These are phyloP conservation scores for Platyscapa corneri DNA, from an alignment of 1,140 invertebrate genomes.

Conservation along the genomic window DNA sequence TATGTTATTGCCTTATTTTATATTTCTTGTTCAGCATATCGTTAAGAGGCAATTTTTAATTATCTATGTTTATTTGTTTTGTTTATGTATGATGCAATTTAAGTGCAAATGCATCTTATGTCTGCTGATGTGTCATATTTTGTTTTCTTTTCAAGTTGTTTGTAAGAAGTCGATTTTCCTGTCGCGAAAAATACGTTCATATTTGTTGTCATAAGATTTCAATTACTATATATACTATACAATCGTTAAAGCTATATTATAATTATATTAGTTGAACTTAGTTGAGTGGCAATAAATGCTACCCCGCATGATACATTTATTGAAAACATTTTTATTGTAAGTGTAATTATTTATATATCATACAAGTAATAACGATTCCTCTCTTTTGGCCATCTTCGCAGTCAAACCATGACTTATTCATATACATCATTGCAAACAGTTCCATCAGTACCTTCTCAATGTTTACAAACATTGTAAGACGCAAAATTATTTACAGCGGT, in stretches of 20 bases:
- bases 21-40: neutral
- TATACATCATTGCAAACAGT: slow-evolving; percentile 23
- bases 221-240: slow-evolving; percentile 38
- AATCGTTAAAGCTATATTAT: slow-evolving; percentile 32
- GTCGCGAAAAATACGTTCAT: slow-evolving; percentile 37
- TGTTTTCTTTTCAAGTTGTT: slow-evolving; percentile 1
- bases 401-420: slow-evolving; percentile 12
- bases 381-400: slow-evolving; percentile 36
- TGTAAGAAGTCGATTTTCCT: slow-evolving; percentile 4
- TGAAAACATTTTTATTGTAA: slow-evolving; percentile 28
- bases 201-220: slow-evolving; percentile 14
- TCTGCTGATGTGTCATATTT: slow-evolving; percentile 2
- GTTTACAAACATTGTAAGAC: slow-evolving; percentile 27
- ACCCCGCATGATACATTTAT: slow-evolving; percentile 10
- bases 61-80: slow-evolving; percentile 45
- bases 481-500: slow-evolving; percentile 48
- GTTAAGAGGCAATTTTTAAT: slow-evolving; percentile 30
- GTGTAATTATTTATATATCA: slow-evolving; percentile 41
- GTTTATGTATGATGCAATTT: slow-evolving; percentile 45
- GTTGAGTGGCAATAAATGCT: slow-evolving; percentile 20
- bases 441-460: slow-evolving; percentile 34
- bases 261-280: slow-evolving; percentile 8
- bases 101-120: slow-evolving; percentile 49
- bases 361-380: slow-evolving; percentile 46
- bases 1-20: slow-evolving; percentile 7